A percentile compares a stretch with the other conserved stretches of the same genome.
Evolutionary conservation across 2,888 invertebrate genomes (phyloP).

Genomic region (Pammene aurita): DNA sequence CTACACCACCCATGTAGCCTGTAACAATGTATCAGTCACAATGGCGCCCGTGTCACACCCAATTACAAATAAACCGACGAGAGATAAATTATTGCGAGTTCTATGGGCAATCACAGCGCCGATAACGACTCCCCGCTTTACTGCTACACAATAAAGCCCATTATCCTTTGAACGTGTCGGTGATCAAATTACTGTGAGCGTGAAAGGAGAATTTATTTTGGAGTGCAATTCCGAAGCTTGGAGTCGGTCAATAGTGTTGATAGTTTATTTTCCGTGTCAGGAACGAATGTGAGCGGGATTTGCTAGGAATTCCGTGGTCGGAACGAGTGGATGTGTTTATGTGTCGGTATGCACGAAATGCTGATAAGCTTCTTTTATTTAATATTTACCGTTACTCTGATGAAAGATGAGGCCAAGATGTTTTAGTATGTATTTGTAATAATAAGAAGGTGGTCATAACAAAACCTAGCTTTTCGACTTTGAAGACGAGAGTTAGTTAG

Average conservation of each 20-base stretch:
- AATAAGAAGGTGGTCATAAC: too few relatives aligned
- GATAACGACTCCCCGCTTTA: conserved; percentile 10
- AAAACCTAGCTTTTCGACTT: too few relatives aligned
- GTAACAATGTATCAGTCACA: conserved; percentile 37
- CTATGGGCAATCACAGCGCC: conserved; percentile 35
- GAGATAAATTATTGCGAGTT: conserved; percentile 36
- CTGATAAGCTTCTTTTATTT: neutral
- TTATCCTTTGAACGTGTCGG: conserved; percentile 7
- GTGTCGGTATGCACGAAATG: neutral
- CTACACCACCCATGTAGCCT: neutral
- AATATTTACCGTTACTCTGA: too few relatives aligned
- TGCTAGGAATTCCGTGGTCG: neutral
- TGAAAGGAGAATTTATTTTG: conserved; percentile 25
- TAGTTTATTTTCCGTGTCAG: conserved; percentile 15
- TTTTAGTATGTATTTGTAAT: too few relatives aligned
- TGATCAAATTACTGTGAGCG: conserved; percentile 30
- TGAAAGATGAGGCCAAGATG: too few relatives aligned
- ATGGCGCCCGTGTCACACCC: conserved; percentile 36
- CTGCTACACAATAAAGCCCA: conserved; percentile 5
- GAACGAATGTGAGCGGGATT: neutral
- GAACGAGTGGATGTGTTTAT: neutral
- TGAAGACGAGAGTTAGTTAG: too few relatives aligned
- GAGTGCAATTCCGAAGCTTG: conserved; percentile 19
- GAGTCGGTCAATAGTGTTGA: conserved; percentile 23
- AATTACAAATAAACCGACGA: conserved; percentile 39